phyloP scores from a whole-genome alignment of 1,140 invertebrate species.

The Lerema accius region DNA sequence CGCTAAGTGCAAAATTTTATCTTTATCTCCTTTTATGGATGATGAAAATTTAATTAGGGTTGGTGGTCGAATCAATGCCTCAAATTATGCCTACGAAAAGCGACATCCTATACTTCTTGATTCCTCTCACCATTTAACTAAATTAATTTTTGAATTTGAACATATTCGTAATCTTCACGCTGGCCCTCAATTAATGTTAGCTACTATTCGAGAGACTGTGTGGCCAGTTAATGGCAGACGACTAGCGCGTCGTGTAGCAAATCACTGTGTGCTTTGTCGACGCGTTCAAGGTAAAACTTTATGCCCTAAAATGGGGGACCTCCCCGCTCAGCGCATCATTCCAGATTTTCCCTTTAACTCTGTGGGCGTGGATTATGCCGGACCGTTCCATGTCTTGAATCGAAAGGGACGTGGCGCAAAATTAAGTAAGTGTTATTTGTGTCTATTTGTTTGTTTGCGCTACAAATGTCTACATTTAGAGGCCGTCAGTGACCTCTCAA shows the following conservation, averaged over 20 bases:
- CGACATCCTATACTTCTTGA: conserved; percentile 74
- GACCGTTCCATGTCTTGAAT: conserved; percentile 35
- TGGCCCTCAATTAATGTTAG: conserved; percentile 37
- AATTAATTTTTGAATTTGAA: conserved; percentile 55
- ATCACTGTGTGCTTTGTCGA: conserved; percentile 27
- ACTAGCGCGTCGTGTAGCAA: conserved; percentile 24
- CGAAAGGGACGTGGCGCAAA: conserved; percentile 41
- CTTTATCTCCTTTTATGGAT: conserved; percentile 73
- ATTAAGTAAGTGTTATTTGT: conserved; percentile 51
- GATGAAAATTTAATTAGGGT: conserved; percentile 57
- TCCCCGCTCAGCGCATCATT: conserved; percentile 43
- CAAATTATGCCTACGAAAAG: conserved; percentile 46
- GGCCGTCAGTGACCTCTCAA: conserved; percentile 31
- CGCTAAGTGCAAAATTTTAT: conserved; percentile 43
- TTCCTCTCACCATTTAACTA: conserved; percentile 50
- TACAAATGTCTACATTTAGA: conserved; percentile 62
- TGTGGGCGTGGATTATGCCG: conserved; percentile 52
- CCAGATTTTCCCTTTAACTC: conserved; percentile 36
- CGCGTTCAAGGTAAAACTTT: conserved; percentile 12
- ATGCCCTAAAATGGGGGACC: conserved; percentile 32
- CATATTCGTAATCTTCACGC: conserved; percentile 57
- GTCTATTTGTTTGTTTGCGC: conserved; percentile 49
- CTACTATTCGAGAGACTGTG: background rate
- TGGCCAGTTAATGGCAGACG: conserved; percentile 51
- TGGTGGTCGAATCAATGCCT: conserved; percentile 57